Evolutionary conservation across 2,113 vertebrate genomes (phyloP), one percentile per base, ranked within the genome.

Genomic region (Thomomys bottae): DNA sequence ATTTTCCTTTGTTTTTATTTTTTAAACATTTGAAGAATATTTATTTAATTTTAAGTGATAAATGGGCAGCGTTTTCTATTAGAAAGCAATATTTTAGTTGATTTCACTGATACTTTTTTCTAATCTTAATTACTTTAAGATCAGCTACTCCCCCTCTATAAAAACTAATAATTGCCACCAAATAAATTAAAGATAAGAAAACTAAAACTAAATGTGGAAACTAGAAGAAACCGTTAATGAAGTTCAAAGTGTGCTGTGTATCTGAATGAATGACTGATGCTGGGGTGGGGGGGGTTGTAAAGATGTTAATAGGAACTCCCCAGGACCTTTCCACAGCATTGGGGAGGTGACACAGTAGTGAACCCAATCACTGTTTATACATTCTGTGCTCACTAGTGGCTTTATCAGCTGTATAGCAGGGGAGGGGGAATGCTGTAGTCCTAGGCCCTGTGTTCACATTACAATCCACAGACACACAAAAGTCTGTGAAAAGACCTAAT

Each of bases 121-220:
- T 87, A 87, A 84, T 86, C 20, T 90, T 92, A 95, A 93, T 57
- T 73, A 80, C 77, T 93, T 91, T 93, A 84, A 86, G 88, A 93
- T 88, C 49, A 84, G 92, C 79, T 70, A 54, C 30, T 90, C 49
- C 67, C 63, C 9, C 81, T 89, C 94, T 87, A 87, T 92, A 95
- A 94, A 96, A 95, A 93, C 90, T 94, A 92, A 87, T 95, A 95
- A 96, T 90, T 93, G 92, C 78, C 66, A 89, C 61, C 88, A 95
- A 95, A 95, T 94, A 95, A 96, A 96, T 95, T 92, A 95, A 96
- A 96, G 92, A 96, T 96, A 93, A 95, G 95, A 90, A 96, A 97
- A 95, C 93, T 88, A 92, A 96, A 97, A 95, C 92, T 96, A 95
- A 96, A 94, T 90, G 93, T 96, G 89, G 90, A 95, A 88, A 93